phyloP scores from a whole-genome alignment of 2,888 invertebrate genomes.

The Torymus auratus region DNA sequence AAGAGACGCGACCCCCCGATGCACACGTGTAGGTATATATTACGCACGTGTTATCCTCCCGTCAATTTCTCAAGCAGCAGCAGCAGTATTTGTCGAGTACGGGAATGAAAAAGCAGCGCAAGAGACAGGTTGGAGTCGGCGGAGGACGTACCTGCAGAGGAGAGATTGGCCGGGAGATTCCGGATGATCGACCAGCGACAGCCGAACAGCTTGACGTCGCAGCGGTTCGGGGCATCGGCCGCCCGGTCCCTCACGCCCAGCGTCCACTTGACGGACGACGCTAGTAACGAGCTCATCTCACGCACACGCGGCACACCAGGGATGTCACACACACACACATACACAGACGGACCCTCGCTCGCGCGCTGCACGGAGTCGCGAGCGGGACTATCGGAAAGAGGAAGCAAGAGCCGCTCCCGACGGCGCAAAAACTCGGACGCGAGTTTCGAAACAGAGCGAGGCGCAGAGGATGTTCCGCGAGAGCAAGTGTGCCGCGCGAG shows the following conservation, averaged over 20 bases:
- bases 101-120: too few species aligned
- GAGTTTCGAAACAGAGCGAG: slow-evolving; percentile 35
- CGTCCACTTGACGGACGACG: slow-evolving; percentile 76
- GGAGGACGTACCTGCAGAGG: slow-evolving; percentile 58
- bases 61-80: too few species aligned
- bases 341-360: too few species aligned
- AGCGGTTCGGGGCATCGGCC: slow-evolving; percentile 67
- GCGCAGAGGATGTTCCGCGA: not conserved
- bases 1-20: too few species aligned
- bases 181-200: slow-evolving; percentile 78
- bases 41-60: too few species aligned
- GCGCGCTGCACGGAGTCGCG: too few species aligned
- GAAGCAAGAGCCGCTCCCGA: too few species aligned
- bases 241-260: slow-evolving; percentile 78
- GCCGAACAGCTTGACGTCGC: slow-evolving; percentile 79
- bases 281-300: slow-evolving; percentile 62
- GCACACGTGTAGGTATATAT: too few species aligned
- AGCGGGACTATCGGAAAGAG: not conserved
- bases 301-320: not conserved
- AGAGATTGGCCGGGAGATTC: slow-evolving; percentile 76
- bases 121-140: too few species aligned
- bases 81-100: too few species aligned
- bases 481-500: slow-evolving; percentile 42
- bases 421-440: not conserved
- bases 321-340: too few species aligned